A percentile compares a stretch with the other conserved stretches of the same genome.
phyloP scores from a whole-genome alignment of 2,797 vertebrate genomes.

The Rhinatrema bivittatum region DNA sequence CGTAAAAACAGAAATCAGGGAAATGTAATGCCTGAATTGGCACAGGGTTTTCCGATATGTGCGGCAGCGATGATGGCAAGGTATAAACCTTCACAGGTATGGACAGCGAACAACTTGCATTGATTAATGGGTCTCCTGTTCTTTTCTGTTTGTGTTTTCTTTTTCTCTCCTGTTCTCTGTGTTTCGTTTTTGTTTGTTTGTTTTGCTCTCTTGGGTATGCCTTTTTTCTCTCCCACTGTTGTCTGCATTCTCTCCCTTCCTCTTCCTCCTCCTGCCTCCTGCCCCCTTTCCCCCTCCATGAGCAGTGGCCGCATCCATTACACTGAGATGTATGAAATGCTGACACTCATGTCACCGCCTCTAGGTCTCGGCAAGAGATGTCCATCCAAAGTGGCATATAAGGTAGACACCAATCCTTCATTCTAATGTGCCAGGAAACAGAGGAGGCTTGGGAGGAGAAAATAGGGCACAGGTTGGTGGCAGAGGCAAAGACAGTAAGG shows the following conservation, averaged over 20 bases:
- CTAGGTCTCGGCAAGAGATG: conserved; percentile 99
- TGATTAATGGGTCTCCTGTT: conserved; percentile 77
- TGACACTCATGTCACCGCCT: conserved; percentile 99
- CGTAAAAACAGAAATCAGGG: conserved; percentile 12
- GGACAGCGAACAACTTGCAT: too few species aligned
- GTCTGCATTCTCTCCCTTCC: conserved; percentile 51
- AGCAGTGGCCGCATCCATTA: conserved; percentile 99
- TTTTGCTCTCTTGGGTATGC: conserved; percentile 58
- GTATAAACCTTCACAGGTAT: conserved; percentile 60
- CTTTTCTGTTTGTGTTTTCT: conserved; percentile 73
- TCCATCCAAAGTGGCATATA: conserved; percentile 98
- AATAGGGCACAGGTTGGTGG: too few species aligned
- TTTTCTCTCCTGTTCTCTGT: conserved; percentile 54
- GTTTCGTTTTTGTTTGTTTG: conserved; percentile 38
- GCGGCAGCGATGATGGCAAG: too few species aligned
- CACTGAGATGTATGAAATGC: conserved; percentile 99
- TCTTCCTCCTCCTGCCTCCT: conserved; percentile 21
- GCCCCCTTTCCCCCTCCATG: conserved; percentile 43
- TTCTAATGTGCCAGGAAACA: conserved; percentile 15
- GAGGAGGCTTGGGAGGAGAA: background rate
- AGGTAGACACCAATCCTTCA: conserved; percentile 79
- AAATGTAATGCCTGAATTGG: conserved; percentile 16
- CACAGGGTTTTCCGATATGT: conserved; percentile 16
- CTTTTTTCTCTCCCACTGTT: conserved; percentile 25
- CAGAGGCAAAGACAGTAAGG: too few species aligned